Evolutionary conservation across 2,797 vertebrate species (phyloP), one percentile per base, ranked within the genome.

Genomic region (Paguma larvata): DNA sequence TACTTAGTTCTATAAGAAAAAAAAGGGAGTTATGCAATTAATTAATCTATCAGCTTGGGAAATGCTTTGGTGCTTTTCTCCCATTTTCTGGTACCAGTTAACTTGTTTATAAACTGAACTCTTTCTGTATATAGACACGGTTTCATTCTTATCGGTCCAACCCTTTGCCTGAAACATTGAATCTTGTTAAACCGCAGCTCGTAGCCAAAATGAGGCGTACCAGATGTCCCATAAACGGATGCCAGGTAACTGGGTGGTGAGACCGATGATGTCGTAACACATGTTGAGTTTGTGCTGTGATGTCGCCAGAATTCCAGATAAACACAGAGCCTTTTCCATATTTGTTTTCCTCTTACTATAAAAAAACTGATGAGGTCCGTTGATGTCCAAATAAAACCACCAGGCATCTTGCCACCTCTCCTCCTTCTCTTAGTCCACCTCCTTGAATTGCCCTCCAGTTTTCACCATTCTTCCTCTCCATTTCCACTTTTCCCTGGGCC

Each of bases 21-120:
- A 53, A 99, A 99, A 99, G 98, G 98, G 99, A 99, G 98, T 99
- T 99, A 99, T 99, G 98, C 99, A 99, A 99, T 99, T 99, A 98
- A 98, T 99, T 75, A 48, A 98, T 98, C 98, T 99, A 98, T 99
- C 99, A 98, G 99, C 99, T 98, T 98, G 99, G 98, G 98, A 99
- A 98, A 98, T 98, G 98, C 98, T 98, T 98, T 98, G 98, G 99
- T 99, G 98, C 99, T 99, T 99, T 97, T 98, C 98, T 99, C 98
- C 97, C 96, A 92, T 98, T 98, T 99, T 99, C 98, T 99, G 99
- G 99, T 99, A 99, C 99, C 99, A 99, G 98, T 98, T 98, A 98
- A 77, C 98, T 99, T 98, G 98, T 99, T 99, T 98, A 98, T 99
- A 98, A 99, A 98, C 72, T 97, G 99, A 98, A 98, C 95, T 98